A percentile compares a stretch with the other conserved stretches of the same genome.
These are phyloP conservation scores for Henricia sp. DNA, from an alignment of 53 echinoderm and acorn worm genomes.

Conservation along the genomic window DNA sequence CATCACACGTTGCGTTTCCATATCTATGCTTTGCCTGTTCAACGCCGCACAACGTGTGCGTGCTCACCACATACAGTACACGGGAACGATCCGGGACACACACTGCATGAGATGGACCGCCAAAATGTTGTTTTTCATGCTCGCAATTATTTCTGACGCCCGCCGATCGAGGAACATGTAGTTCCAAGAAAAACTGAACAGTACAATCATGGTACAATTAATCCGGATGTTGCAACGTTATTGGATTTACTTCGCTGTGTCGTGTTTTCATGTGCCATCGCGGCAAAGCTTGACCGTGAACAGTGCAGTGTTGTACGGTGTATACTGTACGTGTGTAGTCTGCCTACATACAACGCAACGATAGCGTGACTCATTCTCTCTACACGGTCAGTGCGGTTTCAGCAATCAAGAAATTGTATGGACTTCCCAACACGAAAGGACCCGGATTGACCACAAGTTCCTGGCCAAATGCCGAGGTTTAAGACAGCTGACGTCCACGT, in stretches of 20 bases:
- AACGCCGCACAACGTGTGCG: too few relatives aligned
- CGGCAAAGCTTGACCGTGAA: neutral
- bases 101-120: too few relatives aligned
- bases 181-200: too few relatives aligned
- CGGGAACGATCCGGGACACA: too few relatives aligned
- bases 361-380: slow-evolving; percentile 21
- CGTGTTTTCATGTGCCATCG: neutral
- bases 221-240: neutral
- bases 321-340: neutral
- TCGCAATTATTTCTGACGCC: too few relatives aligned
- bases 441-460: slow-evolving; percentile 46
- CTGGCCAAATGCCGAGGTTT: slow-evolving; percentile 6
- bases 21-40: too few relatives aligned
- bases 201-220: too few relatives aligned
- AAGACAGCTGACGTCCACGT: neutral
- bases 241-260: neutral
- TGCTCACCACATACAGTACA: too few relatives aligned
- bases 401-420: slow-evolving; percentile 23
- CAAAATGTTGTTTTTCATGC: too few relatives aligned
- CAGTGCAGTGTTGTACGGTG: neutral
- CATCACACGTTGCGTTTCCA: too few relatives aligned
- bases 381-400: slow-evolving; percentile 11
- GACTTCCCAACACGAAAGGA: slow-evolving; percentile 23
- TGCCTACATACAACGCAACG: neutral
- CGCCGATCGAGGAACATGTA: too few relatives aligned